Evolutionary conservation across 2,113 vertebrate genomes (phyloP).

Genomic region (Poeciliopsis occidentalis): DNA sequence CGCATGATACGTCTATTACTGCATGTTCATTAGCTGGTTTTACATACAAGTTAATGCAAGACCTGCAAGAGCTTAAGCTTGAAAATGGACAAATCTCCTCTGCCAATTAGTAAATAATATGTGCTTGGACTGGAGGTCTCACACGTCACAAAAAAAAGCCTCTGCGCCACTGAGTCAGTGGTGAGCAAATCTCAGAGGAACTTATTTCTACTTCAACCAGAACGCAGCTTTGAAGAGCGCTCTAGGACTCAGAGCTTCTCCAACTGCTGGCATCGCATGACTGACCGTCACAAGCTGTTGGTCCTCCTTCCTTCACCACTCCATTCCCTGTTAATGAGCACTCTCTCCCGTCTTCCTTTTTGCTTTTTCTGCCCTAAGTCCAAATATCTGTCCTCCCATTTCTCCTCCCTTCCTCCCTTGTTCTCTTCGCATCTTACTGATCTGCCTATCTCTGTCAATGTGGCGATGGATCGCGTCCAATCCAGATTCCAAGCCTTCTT

Average conservation of each 20-base stretch:
- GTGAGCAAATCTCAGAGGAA: constrained; percentile 28
- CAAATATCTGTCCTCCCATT: not conserved
- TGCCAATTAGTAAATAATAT: not conserved
- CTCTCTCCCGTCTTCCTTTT: constrained; percentile 19
- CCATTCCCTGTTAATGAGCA: constrained; percentile 53
- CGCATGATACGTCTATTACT: not conserved
- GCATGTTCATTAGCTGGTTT: not conserved
- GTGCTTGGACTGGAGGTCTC: not conserved
- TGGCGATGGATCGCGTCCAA: constrained; percentile 39
- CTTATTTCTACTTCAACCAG: constrained; percentile 30
- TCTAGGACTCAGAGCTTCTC: constrained; percentile 37
- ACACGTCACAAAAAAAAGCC: not conserved
- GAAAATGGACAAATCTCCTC: not conserved
- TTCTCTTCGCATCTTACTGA: constrained; percentile 17
- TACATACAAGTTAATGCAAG: not conserved
- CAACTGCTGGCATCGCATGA: constrained; percentile 28
- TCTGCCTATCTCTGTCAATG: constrained; percentile 33
- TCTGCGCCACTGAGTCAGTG: not conserved
- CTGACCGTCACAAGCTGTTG: constrained; percentile 33
- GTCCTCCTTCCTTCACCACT: constrained; percentile 53
- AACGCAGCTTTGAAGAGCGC: constrained; percentile 22
- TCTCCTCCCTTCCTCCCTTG: not conserved
- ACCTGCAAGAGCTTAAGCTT: not conserved
- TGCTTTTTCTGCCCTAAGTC: constrained; percentile 9
- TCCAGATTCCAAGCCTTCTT: constrained; percentile 30